Conservation (phyloP, 2,797 vertebrate genomes). For the Rachycentron canadum region DNA sequence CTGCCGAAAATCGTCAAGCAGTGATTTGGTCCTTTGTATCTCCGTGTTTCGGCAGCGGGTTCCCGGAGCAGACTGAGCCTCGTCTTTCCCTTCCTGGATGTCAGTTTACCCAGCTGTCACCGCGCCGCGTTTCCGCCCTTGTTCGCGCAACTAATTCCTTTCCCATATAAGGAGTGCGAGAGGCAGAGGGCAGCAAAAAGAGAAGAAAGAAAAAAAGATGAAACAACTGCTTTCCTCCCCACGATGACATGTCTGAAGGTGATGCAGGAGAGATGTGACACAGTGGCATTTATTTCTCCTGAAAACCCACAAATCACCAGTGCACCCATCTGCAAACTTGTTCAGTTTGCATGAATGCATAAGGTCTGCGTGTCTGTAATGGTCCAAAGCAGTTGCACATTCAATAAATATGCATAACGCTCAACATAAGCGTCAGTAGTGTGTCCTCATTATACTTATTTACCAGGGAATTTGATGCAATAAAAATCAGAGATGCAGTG, state of each 20-base stretch:
- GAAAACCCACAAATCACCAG: too few species aligned
- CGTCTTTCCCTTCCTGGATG: slow-evolving; percentile 82
- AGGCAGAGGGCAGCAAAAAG: slow-evolving; percentile 44
- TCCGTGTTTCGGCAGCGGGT: slow-evolving; percentile 35
- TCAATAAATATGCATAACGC: not conserved
- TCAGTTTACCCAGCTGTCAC: slow-evolving; percentile 82
- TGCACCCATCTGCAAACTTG: too few species aligned
- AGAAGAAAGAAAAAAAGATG: slow-evolving; percentile 2
- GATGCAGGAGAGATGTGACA: not conserved
- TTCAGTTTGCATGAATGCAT: too few species aligned
- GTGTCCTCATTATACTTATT: too few species aligned
- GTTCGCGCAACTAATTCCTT: slow-evolving; percentile 75
- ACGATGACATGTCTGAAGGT: not conserved
- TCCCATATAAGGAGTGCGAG: slow-evolving; percentile 83
- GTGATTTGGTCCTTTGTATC: slow-evolving; percentile 63
- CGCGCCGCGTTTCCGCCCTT: slow-evolving; percentile 85
- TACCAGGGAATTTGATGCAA: too few species aligned
- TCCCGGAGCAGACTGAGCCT: slow-evolving; percentile 42
- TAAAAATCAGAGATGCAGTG: too few species aligned
- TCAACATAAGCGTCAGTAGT: too few species aligned
- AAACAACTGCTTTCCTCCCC: slow-evolving; percentile 29
- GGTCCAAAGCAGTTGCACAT: not conserved
- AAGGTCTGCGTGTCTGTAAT: too few species aligned
- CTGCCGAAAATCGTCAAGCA: slow-evolving; percentile 70
- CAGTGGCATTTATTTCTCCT: not conserved